Percentiles rank a stretch among this genome's conserved stretches.
These are phyloP conservation scores for Pionites leucogaster DNA, from an alignment of 2,113 vertebrate genomes.

Conservation along the genomic window DNA sequence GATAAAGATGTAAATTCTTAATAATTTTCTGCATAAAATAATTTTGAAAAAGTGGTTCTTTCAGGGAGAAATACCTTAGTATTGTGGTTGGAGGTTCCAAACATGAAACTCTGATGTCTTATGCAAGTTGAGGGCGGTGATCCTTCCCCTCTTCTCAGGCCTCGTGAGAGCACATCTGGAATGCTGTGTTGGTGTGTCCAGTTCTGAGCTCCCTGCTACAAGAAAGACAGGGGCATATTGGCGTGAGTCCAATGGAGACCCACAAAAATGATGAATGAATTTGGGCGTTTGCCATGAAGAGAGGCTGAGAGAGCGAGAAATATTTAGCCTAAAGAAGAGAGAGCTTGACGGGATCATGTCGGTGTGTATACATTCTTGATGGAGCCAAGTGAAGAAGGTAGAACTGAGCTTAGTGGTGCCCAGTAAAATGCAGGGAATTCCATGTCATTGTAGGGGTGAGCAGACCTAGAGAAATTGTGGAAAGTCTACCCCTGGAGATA, in stretches of 20 bases:
- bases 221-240: rapidly evolving
- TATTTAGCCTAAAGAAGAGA: neutral
- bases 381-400: neutral
- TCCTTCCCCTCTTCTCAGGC: neutral
- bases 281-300: neutral
- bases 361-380: neutral
- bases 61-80: neutral
- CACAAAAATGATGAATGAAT: neutral
- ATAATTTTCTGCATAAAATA: neutral
- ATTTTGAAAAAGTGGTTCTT: neutral
- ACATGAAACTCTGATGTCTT: neutral
- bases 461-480: neutral
- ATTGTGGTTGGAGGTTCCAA: neutral
- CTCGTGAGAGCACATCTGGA: neutral
- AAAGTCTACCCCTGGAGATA: neutral
- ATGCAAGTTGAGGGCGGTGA: neutral
- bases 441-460: neutral
- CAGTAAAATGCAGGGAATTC: neutral
- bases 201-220: neutral
- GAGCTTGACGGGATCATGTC: neutral
- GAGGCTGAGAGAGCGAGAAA: neutral
- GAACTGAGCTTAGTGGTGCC: neutral
- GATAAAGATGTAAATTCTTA: neutral
- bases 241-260: neutral
- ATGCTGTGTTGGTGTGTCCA: neutral